A percentile compares a stretch with the other conserved stretches of the same genome.
Evolutionary conservation across 1,140 invertebrate species (phyloP).

Genomic region (Anagrus nilaparvatae): DNA sequence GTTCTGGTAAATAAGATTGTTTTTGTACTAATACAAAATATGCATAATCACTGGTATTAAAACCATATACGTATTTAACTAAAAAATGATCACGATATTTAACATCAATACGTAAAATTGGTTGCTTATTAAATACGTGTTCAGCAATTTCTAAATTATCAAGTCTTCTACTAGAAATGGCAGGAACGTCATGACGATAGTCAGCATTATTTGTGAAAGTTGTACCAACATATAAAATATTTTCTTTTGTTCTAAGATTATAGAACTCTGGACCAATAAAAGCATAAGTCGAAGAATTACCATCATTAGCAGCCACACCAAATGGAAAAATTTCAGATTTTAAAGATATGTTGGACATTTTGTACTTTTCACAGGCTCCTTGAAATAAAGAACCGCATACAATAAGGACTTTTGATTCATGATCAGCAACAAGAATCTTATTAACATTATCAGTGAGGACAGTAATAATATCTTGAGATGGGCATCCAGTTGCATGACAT

Average conservation of each 20-base stretch:
- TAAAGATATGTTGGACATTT: constrained; percentile 68
- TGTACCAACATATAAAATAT: constrained; percentile 88
- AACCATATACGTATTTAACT: constrained; percentile 91
- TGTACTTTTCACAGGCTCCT: constrained; percentile 80
- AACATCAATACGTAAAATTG: constrained; percentile 81
- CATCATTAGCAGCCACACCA: constrained; percentile 85
- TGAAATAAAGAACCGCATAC: constrained; percentile 80
- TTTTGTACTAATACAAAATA: constrained; percentile 95
- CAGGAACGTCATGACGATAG: constrained; percentile 87
- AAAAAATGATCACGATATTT: constrained; percentile 91
- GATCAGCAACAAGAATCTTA: constrained; percentile 83
- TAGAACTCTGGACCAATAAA: constrained; percentile 89
- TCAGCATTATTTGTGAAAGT: constrained; percentile 89
- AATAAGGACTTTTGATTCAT: constrained; percentile 68
- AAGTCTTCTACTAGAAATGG: constrained; percentile 77
- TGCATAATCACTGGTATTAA: constrained; percentile 86
- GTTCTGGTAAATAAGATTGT: constrained; percentile 73
- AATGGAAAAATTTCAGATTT: constrained; percentile 63
- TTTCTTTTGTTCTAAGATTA: constrained; percentile 58
- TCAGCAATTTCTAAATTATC: constrained; percentile 70
- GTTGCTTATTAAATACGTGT: constrained; percentile 76
- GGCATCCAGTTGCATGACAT: constrained; percentile 77
- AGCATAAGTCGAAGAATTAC: constrained; percentile 81
- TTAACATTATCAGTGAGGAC: constrained; percentile 75
- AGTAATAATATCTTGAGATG: constrained; percentile 50